Evolutionary conservation across 2,888 invertebrate species (phyloP), one percentile per base, ranked within the genome.

Genomic region (Acanthosepion pharaonis): DNA sequence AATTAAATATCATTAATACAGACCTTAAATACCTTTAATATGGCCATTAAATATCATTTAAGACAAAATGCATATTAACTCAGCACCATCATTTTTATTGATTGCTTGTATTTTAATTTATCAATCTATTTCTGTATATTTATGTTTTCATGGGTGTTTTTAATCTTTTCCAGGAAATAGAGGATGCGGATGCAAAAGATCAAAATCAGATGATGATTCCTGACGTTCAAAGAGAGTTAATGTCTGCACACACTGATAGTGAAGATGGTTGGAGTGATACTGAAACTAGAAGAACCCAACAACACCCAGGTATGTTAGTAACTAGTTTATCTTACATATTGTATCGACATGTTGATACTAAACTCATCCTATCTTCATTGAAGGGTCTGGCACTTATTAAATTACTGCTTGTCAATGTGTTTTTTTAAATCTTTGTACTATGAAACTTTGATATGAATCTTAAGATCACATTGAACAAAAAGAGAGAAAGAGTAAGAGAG

Each of bases 161-260:
- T 78, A 11, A 33, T 78, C 18, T 78, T n/a, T 4, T 33, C 11
- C 78, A 78, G 78, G 78, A 78, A 78, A 78, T 78, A 78, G 78
- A 78, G 33, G 78, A 78, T 33, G 78, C 78, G 0, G 78, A 78
- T n/a, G 78, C 78, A 78, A 78, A 78, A 78, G 78, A 78, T 4
- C n/a, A 78, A 78, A 78, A n/a, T 78, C 78, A 78, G 11, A n/a
- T 78, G 78, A 78, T 78, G 78, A 78, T 78, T 78, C 78, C 78
- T n/a, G 78, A 78, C n/a, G 78, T 78, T 78, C 78, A 78, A 33
- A 78, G 78, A 78, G 78, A 33, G 33, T 78, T 78, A 33, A 78
- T 78, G 33, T 78, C 78, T 3, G 78, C 78, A 15, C 78, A 78
- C n/a, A 78, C n/a, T 15, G 78, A 78, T 9, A 78, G 78, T 33